Evolutionary conservation across 2,113 vertebrate genomes (phyloP), one percentile per base, ranked within the genome.

Genomic region (Cyanoliseus patagonus): DNA sequence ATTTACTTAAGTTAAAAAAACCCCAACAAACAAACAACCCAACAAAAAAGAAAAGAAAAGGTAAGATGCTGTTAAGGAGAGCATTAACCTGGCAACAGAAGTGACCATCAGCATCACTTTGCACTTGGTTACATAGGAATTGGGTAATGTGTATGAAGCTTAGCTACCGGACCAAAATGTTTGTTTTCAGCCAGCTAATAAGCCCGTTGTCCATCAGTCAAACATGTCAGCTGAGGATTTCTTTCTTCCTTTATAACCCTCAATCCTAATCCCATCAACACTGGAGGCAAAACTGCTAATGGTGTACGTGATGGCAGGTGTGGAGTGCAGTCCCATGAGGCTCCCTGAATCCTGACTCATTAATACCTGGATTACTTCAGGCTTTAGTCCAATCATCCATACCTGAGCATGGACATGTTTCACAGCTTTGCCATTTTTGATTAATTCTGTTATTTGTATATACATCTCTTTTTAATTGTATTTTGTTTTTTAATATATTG

Each of bases 111-210:
- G 33, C 44, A 18, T 53, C 57, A 3, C 44, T 72, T 79, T 28
- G 17, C 30, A 2, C 41, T 46, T 18, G 22, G 17, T 31, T 57
- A 3, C 0, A 0, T 1, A 44, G 47, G 69, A 85, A 19, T 0
- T 39, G 44, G 33, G 78, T 22, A 35, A 28, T 23, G 23, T 9
- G 16, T 39, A 10, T 4, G 47, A 74, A 68, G n/a, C 19, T 87
- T 59, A 68, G 31, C 28, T 59, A 0, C 27, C 35, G n/a, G 24
- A 25, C 37, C 37, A 25, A 78, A 75, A 49, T 9, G 2, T 31
- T 44, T 66, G 14, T 16, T 85, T 92, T 27, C 44, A 84, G 5
- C 7, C 46, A 77, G 25, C 0, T 0, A 77, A 64, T 3, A 24
- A 52, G 1, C 23, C 17, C 11, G 42, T 68, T 68, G 53, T 64